These are phyloP conservation scores for Caloenas nicobarica DNA, from an alignment of 2,113 vertebrate genomes.

Conservation along the genomic window DNA sequence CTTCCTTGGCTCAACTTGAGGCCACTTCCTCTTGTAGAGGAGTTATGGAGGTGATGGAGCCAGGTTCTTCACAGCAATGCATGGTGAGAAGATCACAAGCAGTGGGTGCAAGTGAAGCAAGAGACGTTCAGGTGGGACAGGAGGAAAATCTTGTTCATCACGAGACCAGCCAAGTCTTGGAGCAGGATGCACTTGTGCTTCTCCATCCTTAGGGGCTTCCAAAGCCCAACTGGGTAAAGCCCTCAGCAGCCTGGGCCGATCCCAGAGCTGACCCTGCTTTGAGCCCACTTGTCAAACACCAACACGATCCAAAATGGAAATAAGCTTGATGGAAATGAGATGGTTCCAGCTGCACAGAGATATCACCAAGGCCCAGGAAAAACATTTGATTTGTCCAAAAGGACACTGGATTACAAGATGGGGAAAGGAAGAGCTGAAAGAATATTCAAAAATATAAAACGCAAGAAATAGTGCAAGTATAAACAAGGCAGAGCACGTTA, in stretches of 20 bases:
- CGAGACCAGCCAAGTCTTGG: not conserved
- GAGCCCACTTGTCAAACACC: not conserved
- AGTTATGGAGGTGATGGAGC: not conserved
- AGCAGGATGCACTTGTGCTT: not conserved
- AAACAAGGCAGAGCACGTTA: not conserved
- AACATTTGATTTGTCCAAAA: not conserved
- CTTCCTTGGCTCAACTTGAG: too few relatives aligned
- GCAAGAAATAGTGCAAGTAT: not conserved
- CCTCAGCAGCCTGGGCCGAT: not conserved
- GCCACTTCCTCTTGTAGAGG: too few relatives aligned
- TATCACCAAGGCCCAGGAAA: not conserved
- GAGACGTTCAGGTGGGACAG: not conserved
- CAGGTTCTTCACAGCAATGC: not conserved
- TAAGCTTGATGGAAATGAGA: not conserved
- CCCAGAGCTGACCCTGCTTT: not conserved
- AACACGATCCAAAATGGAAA: not conserved
- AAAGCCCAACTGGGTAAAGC: not conserved
- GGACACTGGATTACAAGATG: not conserved
- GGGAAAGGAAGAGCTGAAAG: not conserved
- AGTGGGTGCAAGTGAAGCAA: not conserved
- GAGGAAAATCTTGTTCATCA: not conserved
- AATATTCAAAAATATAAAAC: not conserved
- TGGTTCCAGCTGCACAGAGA: not conserved
- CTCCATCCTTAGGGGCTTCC: not conserved
- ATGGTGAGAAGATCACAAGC: not conserved